Evolutionary conservation across 2,888 invertebrate genomes (phyloP).

Genomic region (Malthinus flaveolus): DNA sequence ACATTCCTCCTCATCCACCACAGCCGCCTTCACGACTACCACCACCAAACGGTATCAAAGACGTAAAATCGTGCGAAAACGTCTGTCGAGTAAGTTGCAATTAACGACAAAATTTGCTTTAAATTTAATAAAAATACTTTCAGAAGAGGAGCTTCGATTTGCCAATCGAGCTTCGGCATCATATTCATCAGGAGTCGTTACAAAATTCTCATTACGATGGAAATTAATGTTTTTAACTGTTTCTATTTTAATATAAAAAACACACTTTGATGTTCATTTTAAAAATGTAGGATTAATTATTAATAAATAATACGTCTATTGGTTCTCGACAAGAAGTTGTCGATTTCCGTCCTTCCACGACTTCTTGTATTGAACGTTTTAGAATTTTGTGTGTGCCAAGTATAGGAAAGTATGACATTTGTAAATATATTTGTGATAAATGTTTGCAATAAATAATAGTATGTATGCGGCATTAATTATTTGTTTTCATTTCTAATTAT

Average conservation of each 20-base stretch:
- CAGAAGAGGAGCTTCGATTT: slow-evolving; percentile 54
- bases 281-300: not conserved
- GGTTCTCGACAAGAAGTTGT: slow-evolving; percentile 35
- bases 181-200: slow-evolving; percentile 45
- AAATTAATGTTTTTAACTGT: slow-evolving; percentile 1
- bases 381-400: not conserved
- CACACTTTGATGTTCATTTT: slow-evolving; percentile 1
- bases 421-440: slow-evolving; percentile 32
- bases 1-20: slow-evolving; percentile 55
- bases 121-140: slow-evolving; percentile 1
- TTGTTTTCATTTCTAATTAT: not conserved
- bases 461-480: not conserved
- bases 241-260: not conserved
- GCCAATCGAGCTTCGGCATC: slow-evolving; percentile 55
- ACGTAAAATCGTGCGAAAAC: not conserved
- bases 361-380: slow-evolving; percentile 26
- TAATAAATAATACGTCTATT: slow-evolving; percentile 1
- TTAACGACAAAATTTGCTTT: not conserved
- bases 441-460: slow-evolving; percentile 30
- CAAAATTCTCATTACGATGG: not conserved
- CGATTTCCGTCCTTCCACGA: slow-evolving; percentile 42
- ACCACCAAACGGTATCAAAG: slow-evolving; percentile 37
- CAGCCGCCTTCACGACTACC: slow-evolving; percentile 51
- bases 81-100: not conserved
- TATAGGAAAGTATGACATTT: slow-evolving; percentile 13